Percentiles rank a stretch among this genome's conserved stretches.
Evolutionary conservation across 2,888 invertebrate genomes (phyloP).

Genomic region (Fabriciana adippe): DNA sequence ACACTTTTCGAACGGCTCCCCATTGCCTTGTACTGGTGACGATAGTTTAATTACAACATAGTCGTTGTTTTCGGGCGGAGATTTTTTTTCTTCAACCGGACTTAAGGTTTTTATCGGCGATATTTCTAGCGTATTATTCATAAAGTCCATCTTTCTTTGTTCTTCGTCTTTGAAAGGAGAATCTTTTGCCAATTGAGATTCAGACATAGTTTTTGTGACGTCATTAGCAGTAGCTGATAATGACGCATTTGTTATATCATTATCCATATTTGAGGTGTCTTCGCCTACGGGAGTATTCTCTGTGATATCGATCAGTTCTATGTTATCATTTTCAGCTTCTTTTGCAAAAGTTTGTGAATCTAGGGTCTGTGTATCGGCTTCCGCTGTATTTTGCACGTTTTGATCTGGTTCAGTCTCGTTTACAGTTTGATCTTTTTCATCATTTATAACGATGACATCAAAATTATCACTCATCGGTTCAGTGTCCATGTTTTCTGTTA

Average conservation of each 20-base stretch:
- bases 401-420: conserved; percentile 48
- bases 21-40: conserved; percentile 68
- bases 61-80: conserved; percentile 65
- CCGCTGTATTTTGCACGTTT: conserved; percentile 46
- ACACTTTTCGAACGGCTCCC: conserved; percentile 64
- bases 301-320: neutral
- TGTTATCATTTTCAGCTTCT: conserved; percentile 1
- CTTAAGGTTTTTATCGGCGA: conserved; percentile 81
- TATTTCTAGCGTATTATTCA: conserved; percentile 82
- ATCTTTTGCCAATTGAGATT: conserved; percentile 42
- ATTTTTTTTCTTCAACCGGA: conserved; percentile 59
- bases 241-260: conserved; percentile 31
- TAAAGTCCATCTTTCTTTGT: conserved; percentile 76
- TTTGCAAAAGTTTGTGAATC: conserved; percentile 43
- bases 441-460: conserved; percentile 52
- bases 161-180: conserved; percentile 68
- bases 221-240: conserved; percentile 42
- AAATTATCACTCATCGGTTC: conserved; percentile 50
- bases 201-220: conserved; percentile 45
- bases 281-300: neutral
- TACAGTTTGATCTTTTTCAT: conserved; percentile 45
- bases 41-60: conserved; percentile 67
- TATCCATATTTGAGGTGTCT: conserved; percentile 15
- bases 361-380: conserved; percentile 64
- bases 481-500: conserved; percentile 68